Evolutionary conservation across 1,140 invertebrate species (phyloP).

Genomic region (Argopecten irradians): DNA sequence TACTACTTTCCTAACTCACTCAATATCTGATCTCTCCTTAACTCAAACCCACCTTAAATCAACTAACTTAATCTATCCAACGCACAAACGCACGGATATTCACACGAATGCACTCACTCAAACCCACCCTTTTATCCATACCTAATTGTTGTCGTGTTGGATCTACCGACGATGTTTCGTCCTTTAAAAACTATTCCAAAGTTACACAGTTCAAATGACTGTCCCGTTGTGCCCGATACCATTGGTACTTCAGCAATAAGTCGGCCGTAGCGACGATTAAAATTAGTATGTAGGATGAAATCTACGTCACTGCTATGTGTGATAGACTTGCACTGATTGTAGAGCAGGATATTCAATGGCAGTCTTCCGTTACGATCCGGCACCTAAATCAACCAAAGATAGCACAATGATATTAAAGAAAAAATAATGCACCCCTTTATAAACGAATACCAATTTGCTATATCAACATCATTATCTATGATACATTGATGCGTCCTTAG

Average conservation of each 20-base stretch:
- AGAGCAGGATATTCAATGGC: neutral
- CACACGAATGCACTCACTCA: too few species aligned
- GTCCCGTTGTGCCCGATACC: neutral
- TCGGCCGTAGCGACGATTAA: neutral
- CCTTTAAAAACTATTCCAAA: neutral
- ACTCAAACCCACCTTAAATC: too few species aligned
- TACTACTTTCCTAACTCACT: too few species aligned
- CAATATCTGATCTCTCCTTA: too few species aligned
- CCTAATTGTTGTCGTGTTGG: neutral
- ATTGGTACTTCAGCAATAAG: neutral
- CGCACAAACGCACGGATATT: too few species aligned
- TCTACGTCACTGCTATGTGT: neutral
- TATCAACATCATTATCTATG: too few species aligned
- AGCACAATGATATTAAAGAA: too few species aligned
- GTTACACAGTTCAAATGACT: neutral
- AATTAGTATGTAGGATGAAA: neutral
- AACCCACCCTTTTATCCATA: too few species aligned
- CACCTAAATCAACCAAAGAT: neutral
- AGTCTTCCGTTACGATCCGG: neutral
- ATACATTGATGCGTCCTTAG: too few species aligned
- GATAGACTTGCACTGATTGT: neutral
- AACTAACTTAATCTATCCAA: too few species aligned
- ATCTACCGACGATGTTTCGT: neutral
- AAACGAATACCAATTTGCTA: too few species aligned
- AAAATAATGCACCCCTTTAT: too few species aligned